A percentile compares a stretch with the other conserved stretches of the same genome.
These are phyloP conservation scores for Protaetia brevitarsis DNA, from an alignment of 1,140 invertebrate genomes.

Conservation along the genomic window DNA sequence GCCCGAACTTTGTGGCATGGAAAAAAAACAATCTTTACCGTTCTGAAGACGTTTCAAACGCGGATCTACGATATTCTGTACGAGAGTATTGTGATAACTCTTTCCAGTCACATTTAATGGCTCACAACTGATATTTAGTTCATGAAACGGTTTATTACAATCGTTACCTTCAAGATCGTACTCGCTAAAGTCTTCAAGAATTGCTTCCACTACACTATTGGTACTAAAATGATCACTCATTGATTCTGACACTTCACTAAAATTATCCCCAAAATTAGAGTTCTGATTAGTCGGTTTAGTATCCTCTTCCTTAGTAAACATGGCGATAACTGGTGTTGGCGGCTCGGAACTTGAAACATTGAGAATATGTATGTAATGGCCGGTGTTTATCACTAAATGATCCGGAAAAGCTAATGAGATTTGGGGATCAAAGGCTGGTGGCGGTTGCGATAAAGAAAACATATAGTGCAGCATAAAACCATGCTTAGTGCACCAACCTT, in stretches of 20 bases:
- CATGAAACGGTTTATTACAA: conserved; percentile 48
- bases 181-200: conserved; percentile 48
- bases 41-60: conserved; percentile 44
- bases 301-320: conserved; percentile 34
- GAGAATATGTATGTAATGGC: conserved; percentile 47
- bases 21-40: conserved; percentile 43
- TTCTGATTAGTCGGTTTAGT: conserved; percentile 27
- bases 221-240: conserved; percentile 43
- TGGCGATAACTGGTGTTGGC: conserved; percentile 25
- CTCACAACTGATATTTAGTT: conserved; percentile 49
- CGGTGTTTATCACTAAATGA: conserved; percentile 48
- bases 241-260: conserved; percentile 46
- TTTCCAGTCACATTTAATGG: conserved; percentile 48
- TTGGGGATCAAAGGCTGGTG: conserved; percentile 42
- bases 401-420: conserved; percentile 46
- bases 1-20: conserved; percentile 40
- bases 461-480: conserved; percentile 47
- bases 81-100: conserved; percentile 48
- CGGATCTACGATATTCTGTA: conserved; percentile 47
- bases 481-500: conserved; percentile 46
- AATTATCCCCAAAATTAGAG: conserved; percentile 34
- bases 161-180: conserved; percentile 47
- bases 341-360: conserved; percentile 39
- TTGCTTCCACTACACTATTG: conserved; percentile 45
- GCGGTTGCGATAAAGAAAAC: conserved; percentile 43